These are phyloP conservation scores for Pollenia angustigena DNA, from an alignment of 2,888 invertebrate species.

Conservation along the genomic window DNA sequence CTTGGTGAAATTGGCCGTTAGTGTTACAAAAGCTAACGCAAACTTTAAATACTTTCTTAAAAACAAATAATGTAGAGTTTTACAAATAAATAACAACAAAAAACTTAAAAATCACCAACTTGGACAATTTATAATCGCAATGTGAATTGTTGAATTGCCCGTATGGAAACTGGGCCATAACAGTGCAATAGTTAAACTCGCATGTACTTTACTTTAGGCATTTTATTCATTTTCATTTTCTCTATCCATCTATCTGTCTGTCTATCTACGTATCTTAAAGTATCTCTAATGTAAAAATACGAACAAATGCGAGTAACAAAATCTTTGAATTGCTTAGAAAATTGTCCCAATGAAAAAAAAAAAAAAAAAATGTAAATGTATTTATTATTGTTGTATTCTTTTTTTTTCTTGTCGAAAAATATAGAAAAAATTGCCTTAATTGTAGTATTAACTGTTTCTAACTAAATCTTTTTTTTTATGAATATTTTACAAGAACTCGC, in stretches of 20 bases:
- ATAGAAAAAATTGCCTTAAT: constrained; percentile 62
- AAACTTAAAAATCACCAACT: constrained; percentile 58
- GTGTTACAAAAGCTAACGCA: neutral
- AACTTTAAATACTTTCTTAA: neutral
- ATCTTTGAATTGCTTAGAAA: constrained; percentile 45
- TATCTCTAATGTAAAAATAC: constrained; percentile 7
- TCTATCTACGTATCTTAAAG: constrained; percentile 45
- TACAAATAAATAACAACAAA: constrained; percentile 26
- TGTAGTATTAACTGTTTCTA: constrained; percentile 65
- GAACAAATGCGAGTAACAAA: constrained; percentile 16
- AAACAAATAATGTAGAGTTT: constrained; percentile 26
- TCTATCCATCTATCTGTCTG: constrained; percentile 53
- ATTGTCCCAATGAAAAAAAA: constrained; percentile 1
- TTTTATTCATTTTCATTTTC: constrained; percentile 54
- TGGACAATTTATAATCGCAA: constrained; percentile 73
- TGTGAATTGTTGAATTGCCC: constrained; percentile 70
- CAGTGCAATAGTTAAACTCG: constrained; percentile 59
- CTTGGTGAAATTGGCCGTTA: neutral
- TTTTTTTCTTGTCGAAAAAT: neutral
- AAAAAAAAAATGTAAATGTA: constrained; percentile 11
- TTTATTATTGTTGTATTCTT: constrained; percentile 35
- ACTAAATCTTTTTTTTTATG: constrained; percentile 34
- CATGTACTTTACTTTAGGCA: constrained; percentile 46
- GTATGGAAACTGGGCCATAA: constrained; percentile 71
- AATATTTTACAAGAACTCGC: neutral